Conservation (phyloP, 35 echinoderm and acorn worm genomes). For the Eucidaris tribuloides region DNA sequence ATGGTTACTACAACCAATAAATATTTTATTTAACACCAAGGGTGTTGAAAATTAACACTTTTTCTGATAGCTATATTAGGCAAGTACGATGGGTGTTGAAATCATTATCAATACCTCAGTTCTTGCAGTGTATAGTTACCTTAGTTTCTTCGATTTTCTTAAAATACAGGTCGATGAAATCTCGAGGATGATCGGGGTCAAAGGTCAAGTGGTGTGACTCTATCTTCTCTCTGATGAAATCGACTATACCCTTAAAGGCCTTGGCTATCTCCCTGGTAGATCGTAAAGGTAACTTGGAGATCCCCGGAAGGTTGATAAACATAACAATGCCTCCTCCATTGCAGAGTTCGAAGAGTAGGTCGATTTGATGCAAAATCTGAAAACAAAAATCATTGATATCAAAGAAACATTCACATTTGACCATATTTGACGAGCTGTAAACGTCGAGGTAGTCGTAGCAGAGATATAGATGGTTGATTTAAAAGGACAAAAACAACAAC, state of each 20-base stretch:
- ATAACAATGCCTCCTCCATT: conserved; percentile 1
- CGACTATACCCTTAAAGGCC: background rate
- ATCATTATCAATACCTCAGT: no score
- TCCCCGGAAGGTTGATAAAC: background rate
- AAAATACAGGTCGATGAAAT: conserved; percentile 70
- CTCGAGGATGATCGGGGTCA: conserved; percentile 12
- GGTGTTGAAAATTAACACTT: no score
- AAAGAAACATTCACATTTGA: background rate
- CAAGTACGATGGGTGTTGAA: no score
- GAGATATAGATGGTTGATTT: background rate
- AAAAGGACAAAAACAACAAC: background rate
- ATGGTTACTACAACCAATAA: no score
- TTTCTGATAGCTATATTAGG: no score
- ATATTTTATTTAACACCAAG: no score
- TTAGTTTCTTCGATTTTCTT: conserved; percentile 39
- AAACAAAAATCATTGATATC: background rate
- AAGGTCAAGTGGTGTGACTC: background rate
- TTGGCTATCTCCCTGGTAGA: background rate
- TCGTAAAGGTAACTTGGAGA: background rate
- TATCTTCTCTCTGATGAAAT: conserved; percentile 27
- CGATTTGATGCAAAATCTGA: background rate
- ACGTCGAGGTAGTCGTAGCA: background rate
- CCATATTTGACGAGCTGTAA: background rate
- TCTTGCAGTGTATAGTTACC: no score
- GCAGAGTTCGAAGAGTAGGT: background rate